Percentiles rank a stretch among this genome's conserved stretches.
Conservation (phyloP, 2,113 vertebrate species). For the Aegypius monachus region DNA sequence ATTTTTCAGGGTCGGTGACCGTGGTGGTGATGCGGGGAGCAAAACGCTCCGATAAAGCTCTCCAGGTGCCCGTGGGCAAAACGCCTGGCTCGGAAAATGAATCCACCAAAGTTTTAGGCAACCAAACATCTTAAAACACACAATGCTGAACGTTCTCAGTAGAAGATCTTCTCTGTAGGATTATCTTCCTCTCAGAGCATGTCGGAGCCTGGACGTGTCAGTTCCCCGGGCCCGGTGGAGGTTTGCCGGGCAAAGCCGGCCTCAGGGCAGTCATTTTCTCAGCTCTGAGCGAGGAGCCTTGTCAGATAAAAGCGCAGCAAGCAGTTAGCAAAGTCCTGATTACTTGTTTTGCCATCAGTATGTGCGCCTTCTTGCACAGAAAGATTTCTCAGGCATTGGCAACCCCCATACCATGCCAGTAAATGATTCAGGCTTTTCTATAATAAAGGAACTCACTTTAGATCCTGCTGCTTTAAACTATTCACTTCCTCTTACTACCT, state of each 20-base stretch:
- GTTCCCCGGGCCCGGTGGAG: accelerated
- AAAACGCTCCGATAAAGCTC: background rate
- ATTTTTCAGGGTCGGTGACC: background rate
- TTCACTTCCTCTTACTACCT: background rate
- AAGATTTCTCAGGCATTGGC: background rate
- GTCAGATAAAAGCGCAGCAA: background rate
- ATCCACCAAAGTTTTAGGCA: background rate
- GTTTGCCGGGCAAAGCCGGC: background rate
- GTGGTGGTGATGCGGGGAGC: accelerated
- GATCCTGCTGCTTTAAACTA: background rate
- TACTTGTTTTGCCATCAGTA: background rate
- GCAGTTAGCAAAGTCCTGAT: background rate
- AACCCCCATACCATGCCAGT: background rate
- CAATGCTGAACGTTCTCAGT: background rate
- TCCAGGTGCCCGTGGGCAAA: background rate
- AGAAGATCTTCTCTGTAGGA: background rate
- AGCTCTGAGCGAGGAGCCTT: background rate
- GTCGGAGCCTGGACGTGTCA: background rate
- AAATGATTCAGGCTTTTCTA: background rate
- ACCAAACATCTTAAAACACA: background rate
- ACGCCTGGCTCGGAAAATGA: background rate
- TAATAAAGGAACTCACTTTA: background rate
- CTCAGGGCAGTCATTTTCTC: background rate
- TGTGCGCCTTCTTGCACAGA: accelerated
- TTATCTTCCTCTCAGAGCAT: background rate